Evolutionary conservation across 64 coral and sea anemone species (phyloP).

Genomic region (Stichodactyla mertensii): DNA sequence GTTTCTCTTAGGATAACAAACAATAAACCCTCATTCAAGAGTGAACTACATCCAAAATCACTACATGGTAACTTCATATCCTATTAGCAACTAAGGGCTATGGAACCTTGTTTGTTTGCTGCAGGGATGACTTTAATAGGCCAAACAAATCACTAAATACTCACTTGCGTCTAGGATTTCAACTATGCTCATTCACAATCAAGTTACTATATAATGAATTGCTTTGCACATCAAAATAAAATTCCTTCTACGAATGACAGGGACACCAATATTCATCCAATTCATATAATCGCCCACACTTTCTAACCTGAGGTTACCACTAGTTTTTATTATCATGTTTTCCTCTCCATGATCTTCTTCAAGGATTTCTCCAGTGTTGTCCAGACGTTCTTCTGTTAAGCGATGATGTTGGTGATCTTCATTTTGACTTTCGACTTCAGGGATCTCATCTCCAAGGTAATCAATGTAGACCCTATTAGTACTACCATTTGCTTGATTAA

Average conservation of each 20-base stretch:
- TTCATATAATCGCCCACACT: conserved; percentile 19
- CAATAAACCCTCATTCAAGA: conserved; percentile 14
- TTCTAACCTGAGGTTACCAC: neutral
- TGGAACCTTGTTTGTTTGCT: neutral
- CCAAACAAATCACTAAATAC: neutral
- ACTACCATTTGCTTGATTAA: conserved; percentile 32
- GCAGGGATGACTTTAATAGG: conserved; percentile 9
- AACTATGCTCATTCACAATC: no score
- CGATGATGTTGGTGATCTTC: neutral
- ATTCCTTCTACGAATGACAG: no score
- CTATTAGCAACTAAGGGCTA: no score
- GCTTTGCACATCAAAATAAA: conserved; percentile 12
- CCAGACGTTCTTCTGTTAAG: neutral
- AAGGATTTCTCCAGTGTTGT: neutral
- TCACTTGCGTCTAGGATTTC: conserved; percentile 7
- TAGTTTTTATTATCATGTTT: neutral
- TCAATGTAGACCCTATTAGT: conserved; percentile 16
- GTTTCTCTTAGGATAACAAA: conserved; percentile 32
- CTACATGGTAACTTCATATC: no score
- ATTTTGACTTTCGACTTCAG: neutral
- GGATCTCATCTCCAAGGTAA: conserved; percentile 20
- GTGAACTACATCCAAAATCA: neutral
- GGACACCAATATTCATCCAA: conserved; percentile 21
- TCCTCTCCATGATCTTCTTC: neutral
- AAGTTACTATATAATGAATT: neutral